Evolutionary conservation across 2,888 invertebrate species (phyloP), one percentile per base, ranked within the genome.

Genomic region (Epirrhoe tristata): DNA sequence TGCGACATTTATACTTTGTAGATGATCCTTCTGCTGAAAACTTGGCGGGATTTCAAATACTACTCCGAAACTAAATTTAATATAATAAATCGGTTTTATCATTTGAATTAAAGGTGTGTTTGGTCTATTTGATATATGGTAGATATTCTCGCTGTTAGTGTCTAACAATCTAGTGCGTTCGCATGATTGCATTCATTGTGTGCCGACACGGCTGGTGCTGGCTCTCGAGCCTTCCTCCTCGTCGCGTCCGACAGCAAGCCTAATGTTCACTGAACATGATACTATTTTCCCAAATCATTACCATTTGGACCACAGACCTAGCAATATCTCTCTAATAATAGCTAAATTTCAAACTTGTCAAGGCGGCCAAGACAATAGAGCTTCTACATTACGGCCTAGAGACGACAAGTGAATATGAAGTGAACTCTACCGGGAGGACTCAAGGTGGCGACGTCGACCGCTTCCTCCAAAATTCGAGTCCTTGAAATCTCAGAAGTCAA

Each of bases 41-140:
- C 82, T 90, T 90, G 90, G 90, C 90, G 85, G 79, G 83, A 82
- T 85, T 88, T 90, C 90, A 90, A 90, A 85, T 83, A 78, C 64
- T 77, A 82, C 77, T 74, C 77, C 78, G 81, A 82, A 67, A 85
- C 78, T 86, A 84, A 79, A 86, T 87, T 82, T 82, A 82, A 81
- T 61, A 14, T 61, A 82, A 71, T 76, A 79, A 84, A 84, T 82
- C 77, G 78, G 73, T 75, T 72, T 75, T 78, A 80, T 77, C 71
- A 75, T 77, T 83, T 80, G 73, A 73, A 77, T 79, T 64, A 76
- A 78, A 80, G 78, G 77, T 79, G 77, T 67, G 36, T 43, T 50
- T 46, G 36, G 12, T 34, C 32, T 57, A 50, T 66, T 46, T 51
- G 16, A 53, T 43, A 71, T 58, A 67, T 69, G 64, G 63, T 63